Conservation (phyloP, 2,888 invertebrate genomes). For the Himalopsyche japonica region DNA sequence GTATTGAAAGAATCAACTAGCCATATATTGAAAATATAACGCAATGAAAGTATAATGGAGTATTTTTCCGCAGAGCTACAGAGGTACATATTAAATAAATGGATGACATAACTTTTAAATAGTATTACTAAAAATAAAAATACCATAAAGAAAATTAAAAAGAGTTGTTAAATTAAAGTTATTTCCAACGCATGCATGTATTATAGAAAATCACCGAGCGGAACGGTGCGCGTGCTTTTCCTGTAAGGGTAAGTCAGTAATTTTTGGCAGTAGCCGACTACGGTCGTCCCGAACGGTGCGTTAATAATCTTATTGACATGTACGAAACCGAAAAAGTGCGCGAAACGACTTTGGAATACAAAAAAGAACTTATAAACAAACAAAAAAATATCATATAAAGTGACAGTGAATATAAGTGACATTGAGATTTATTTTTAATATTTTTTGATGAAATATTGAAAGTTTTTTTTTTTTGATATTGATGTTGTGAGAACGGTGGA, state of each 20-base stretch:
- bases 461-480: too few relatives aligned
- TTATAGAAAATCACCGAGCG: not conserved
- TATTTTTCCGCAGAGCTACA: too few relatives aligned
- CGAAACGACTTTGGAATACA: not conserved
- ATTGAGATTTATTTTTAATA: not conserved
- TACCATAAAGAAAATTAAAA: too few relatives aligned
- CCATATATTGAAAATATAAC: too few relatives aligned
- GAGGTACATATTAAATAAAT: too few relatives aligned
- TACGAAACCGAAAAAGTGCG: not conserved
- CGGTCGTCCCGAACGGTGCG: not conserved
- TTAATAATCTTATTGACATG: not conserved
- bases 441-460: not conserved
- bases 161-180: too few relatives aligned
- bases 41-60: too few relatives aligned
- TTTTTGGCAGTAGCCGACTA: not conserved
- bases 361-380: not conserved
- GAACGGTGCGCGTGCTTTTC: not conserved
- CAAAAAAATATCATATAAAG: not conserved
- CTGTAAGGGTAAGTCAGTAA: not conserved
- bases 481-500: not conserved
- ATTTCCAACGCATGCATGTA: not conserved
- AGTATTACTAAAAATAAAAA: too few relatives aligned
- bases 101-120: too few relatives aligned
- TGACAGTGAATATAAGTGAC: not conserved
- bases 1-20: too few relatives aligned